Base-by-base conservation (phyloP, 2,113 vertebrate species). In the Paramisgurnus dabryanus region DNA sequence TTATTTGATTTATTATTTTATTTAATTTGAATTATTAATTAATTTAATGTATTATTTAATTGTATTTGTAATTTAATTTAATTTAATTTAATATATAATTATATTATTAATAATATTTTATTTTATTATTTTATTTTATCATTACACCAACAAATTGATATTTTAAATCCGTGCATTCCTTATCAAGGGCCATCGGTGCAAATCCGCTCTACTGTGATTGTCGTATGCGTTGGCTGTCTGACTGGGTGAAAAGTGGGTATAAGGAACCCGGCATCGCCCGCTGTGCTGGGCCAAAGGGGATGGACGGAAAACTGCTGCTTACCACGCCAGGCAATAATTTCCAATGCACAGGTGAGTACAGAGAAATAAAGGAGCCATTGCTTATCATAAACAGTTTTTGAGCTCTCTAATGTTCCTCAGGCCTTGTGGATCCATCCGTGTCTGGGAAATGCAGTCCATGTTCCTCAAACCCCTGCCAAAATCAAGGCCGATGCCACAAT, bases 241-340 rank as follows among this genome's bases (percentile, higher is more conserved):
- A 95, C 89, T 99, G 98, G 98, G 98, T 99, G 81, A 99, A 99
- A 91, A 98, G 96, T 0, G 96, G 97, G 7, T 99, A 99, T 90
- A 99, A 99, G 88, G 98, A 99, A 82, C 98, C 98, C 0, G 98
- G 98, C 75, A 99, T 99, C 0, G 98, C 98, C 80, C 97, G 98
- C 84, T 99, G 98, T 0, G 89, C 95, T 0, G 96, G 97, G 8
- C 98, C 98, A 3, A 90, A 84, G 0, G 95, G 95, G 49, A 96
- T 99, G 96, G 96, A 97, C 80, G 96, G 97, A 70, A 99, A 99
- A 63, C 93, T 99, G 82, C 95, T 99, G 76, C 96, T 99, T 79
- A 99, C 98, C 75, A 99, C 96, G 0, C 98, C 98, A 0, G 97
- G 95, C 83, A 98, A 98, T 91, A 99, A 96, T 86, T 99, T 99